Base-by-base conservation (phyloP, 2,797 vertebrate genomes). In the Malurus leucopterus region DNA sequence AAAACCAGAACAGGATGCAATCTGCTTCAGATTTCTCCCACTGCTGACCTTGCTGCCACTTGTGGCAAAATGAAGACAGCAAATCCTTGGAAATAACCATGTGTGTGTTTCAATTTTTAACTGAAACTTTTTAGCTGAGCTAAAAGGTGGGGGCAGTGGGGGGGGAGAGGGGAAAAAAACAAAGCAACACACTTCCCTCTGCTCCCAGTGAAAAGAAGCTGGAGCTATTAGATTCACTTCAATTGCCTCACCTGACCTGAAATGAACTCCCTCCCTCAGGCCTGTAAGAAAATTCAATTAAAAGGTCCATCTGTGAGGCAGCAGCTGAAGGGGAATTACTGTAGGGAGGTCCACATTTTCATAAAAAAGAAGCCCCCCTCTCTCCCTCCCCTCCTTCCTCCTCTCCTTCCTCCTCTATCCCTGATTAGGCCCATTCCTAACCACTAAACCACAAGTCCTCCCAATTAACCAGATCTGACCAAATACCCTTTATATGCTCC, bases 201-300 rank as follows among this genome's bases (percentile, higher is more conserved):
- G 86, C 91, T 95, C 73, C 78, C 40, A 30, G 1, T 95, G 94
- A 93, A 97, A 96, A 96, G 96, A 95, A 96, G 93, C 92, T 77
- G 64, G 90, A 93, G 92, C 91, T 95, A 95, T 94, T 91, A 62
- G 95, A 96, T 97, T 95, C 97, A 96, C 96, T 97, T 97, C 97
- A 96, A 89, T 96, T 97, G 96, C 94, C 95, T 97, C 96, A 96
- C 95, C 88, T 96, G 97, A 96, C 96, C 95, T 94, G 95, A 96
- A 97, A 96, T 95, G 95, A 96, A 95, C 96, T 96, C 95, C 95
- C 95, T 97, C 96, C 96, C 95, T 95, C 90, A 96, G 96, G 96
- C 96, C 95, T 90, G 84, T 92, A 97, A 95, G 96, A 96, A 97
- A 97, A 97, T 97, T 97, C 97, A 97, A 97, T 97, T 97, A 97